phyloP scores from a whole-genome alignment of 2,797 vertebrate genomes.

The Muscicapa comitata region DNA sequence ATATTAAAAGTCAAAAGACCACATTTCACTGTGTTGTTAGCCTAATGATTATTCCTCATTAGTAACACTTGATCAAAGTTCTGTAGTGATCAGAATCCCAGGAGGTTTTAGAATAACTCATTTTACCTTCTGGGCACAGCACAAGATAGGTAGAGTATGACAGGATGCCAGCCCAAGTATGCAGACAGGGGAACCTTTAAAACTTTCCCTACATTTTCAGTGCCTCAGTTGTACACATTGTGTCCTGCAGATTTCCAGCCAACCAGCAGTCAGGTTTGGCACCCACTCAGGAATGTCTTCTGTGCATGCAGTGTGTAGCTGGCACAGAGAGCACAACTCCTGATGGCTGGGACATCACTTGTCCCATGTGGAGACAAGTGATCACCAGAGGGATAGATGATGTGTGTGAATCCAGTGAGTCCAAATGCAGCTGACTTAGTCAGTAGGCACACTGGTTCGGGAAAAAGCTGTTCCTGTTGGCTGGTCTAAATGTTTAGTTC shows the following conservation, averaged over 20 bases:
- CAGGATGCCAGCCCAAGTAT: not conserved
- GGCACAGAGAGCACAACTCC: not conserved
- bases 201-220: not conserved
- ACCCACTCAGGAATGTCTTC: not conserved
- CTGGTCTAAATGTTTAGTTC: not conserved
- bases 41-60: not conserved
- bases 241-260: not conserved
- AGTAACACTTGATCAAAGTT: not conserved
- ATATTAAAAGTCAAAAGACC: not conserved
- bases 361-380: not conserved
- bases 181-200: not conserved
- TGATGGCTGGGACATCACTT: fast-evolving
- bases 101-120: not conserved
- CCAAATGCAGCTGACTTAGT: not conserved
- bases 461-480: not conserved
- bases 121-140: not conserved
- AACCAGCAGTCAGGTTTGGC: not conserved
- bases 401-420: not conserved
- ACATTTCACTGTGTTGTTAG: not conserved
- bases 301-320: not conserved
- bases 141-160: not conserved
- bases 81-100: not conserved
- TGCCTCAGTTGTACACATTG: not conserved
- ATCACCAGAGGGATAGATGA: not conserved
- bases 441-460: fast-evolving